Evolutionary conservation across 92 coral and sea anemone species (phyloP), one percentile per base, ranked within the genome.

Genomic region (Hydrozoanthus gracilis): DNA sequence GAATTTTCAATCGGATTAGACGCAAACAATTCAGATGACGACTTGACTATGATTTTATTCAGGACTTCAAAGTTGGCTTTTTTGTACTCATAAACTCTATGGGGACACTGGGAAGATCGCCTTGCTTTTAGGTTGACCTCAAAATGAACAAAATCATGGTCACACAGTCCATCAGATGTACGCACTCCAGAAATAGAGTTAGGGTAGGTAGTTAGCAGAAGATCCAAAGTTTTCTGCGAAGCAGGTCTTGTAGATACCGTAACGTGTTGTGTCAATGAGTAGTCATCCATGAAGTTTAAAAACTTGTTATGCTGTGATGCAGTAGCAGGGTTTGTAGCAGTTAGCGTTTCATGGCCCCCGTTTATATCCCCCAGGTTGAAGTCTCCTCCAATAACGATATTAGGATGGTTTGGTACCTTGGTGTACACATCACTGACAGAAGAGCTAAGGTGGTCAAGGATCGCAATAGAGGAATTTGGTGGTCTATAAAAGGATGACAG

Each of bases 341-440:
- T 12, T 61, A 18, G 67, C 13, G 2, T 61, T 18, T 61, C 67
- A 12, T 61, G 67, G 67, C 16, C 39, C 92, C 92, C 86, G 71
- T 86, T 86, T 56, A 86, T 86, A 51, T 89, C 92, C n/a, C 89
- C 92, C 56, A 89, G 76, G 61, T 89, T 89, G 89, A 89, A 85
- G 83, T 89, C 89, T 7, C 87, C 90, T 1, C 89, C 90, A 8
- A 90, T 82, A 45, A 90, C 80, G 76, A 90, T 87, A 55, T 88
- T 89, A 18, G 92, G 89, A 61, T 86, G 86, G 55, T 49, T 77
- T 17, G 85, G 49, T 39, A 11, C 45, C 47, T 54, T 68, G 39
- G 52, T 52, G 61, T 86, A 80, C 12, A 27, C 39, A 27, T 56
- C 64, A 6, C 64, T 56, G 9, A 56, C 27, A 27, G 39, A 27